These are phyloP conservation scores for Micrasema longulum DNA, from an alignment of 1,140 invertebrate genomes.

Conservation along the genomic window DNA sequence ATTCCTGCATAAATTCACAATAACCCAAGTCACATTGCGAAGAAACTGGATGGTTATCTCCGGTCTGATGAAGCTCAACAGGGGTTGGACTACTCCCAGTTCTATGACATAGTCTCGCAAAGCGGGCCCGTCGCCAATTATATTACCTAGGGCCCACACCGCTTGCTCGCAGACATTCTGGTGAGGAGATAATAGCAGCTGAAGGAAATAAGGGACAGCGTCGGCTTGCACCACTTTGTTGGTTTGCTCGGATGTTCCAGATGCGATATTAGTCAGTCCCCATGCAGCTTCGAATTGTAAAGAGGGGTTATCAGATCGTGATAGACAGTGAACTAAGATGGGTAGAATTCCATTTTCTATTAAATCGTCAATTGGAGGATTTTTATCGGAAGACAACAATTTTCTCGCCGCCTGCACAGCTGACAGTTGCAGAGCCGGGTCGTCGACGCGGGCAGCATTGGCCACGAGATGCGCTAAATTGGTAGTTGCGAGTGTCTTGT, in stretches of 20 bases:
- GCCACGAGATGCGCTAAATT: conserved; percentile 78
- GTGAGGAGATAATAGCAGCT: conserved; percentile 90
- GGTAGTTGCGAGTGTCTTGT: conserved; percentile 74
- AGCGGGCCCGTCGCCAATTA: conserved; percentile 92
- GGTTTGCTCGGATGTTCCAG: conserved; percentile 95
- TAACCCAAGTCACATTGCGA: conserved; percentile 98
- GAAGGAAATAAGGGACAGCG: conserved; percentile 94
- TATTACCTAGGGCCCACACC: conserved; percentile 97
- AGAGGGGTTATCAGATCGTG: conserved; percentile 87
- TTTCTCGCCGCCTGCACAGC: conserved; percentile 92
- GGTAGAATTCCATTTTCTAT: conserved; percentile 95
- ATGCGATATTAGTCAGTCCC: conserved; percentile 99
- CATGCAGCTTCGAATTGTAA: conserved; percentile 99
- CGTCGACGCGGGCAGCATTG: conserved; percentile 77
- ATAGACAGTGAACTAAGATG: conserved; percentile 91
- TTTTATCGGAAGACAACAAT: conserved; percentile 95
- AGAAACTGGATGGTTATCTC: conserved; percentile 94
- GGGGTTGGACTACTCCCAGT: conserved; percentile 88
- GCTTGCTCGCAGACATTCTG: conserved; percentile 99
- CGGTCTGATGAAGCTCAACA: conserved; percentile 92
- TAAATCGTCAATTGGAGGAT: conserved; percentile 98
- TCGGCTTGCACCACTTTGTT: conserved; percentile 94
- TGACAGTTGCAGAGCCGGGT: conserved; percentile 79
- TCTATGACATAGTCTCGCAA: conserved; percentile 93
- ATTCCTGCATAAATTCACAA: conserved; percentile 96